Conservation (phyloP, 2,113 vertebrate genomes). For the Prunella himalayana region DNA sequence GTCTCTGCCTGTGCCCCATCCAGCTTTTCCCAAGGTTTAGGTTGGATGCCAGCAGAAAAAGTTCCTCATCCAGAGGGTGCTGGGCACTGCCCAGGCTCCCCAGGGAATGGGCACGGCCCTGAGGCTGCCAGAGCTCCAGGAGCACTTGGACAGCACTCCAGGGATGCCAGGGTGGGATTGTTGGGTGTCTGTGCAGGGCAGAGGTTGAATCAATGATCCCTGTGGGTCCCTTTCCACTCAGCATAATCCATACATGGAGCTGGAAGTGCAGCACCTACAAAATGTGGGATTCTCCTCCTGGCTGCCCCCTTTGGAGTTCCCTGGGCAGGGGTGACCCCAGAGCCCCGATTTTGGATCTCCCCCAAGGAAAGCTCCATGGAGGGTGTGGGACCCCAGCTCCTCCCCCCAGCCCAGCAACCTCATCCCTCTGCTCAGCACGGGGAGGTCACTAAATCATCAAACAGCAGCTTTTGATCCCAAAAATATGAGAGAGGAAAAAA, state of each 20-base stretch:
- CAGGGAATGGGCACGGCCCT: neutral
- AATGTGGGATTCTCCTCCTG: neutral
- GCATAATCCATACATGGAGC: rapidly evolving
- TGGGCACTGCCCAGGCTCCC: neutral
- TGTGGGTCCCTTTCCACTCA: neutral
- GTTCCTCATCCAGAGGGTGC: neutral
- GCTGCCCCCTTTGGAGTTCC: neutral
- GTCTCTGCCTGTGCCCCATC: neutral
- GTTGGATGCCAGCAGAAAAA: neutral
- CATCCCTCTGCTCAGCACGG: neutral
- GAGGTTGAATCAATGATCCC: rapidly evolving
- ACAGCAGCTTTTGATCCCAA: neutral
- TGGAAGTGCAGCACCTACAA: neutral
- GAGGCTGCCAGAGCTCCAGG: neutral
- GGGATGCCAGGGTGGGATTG: neutral
- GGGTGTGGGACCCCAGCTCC: neutral
- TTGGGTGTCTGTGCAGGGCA: neutral
- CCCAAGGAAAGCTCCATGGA: rapidly evolving
- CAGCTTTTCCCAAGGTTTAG: neutral
- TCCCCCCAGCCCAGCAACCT: rapidly evolving
- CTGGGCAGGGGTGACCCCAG: neutral
- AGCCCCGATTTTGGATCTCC: rapidly evolving
- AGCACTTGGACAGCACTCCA: rapidly evolving
- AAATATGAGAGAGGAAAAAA: neutral
- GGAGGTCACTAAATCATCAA: neutral